Evolutionary conservation across 2,888 invertebrate species (phyloP).

Genomic region (Apodemia duryi): DNA sequence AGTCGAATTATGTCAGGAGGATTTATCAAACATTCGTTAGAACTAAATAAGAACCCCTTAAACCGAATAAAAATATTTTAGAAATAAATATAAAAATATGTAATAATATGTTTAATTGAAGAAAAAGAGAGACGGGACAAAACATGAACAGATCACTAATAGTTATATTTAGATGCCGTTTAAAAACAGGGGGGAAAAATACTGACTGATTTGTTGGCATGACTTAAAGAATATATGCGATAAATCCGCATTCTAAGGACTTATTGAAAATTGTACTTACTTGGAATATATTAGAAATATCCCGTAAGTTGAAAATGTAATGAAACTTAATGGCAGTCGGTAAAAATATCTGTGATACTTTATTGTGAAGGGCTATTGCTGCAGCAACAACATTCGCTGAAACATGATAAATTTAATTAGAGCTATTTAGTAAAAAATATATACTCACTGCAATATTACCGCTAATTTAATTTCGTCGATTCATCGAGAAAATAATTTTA

Average conservation of each 20-base stretch:
- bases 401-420: constrained; percentile 29
- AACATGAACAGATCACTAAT: too few relatives aligned
- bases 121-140: too few relatives aligned
- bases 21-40: constrained; percentile 89
- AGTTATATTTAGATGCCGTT: too few relatives aligned
- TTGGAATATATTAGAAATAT: constrained; percentile 97
- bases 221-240: too few relatives aligned
- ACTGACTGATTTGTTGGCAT: too few relatives aligned
- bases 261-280: constrained; percentile 56
- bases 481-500: too few relatives aligned
- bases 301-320: constrained; percentile 96
- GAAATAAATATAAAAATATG: too few relatives aligned
- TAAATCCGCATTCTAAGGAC: too few relatives aligned
- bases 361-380: constrained; percentile 91
- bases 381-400: constrained; percentile 86
- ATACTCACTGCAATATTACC: too few relatives aligned
- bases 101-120: too few relatives aligned
- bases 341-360: constrained; percentile 91
- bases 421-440: neutral
- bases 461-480: too few relatives aligned
- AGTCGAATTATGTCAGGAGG: constrained; percentile 91
- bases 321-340: constrained; percentile 98
- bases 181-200: too few relatives aligned
- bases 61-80: constrained; percentile 13
- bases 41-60: constrained; percentile 94